Conservation (phyloP, 2,888 invertebrate genomes). For the Helleia helle region DNA sequence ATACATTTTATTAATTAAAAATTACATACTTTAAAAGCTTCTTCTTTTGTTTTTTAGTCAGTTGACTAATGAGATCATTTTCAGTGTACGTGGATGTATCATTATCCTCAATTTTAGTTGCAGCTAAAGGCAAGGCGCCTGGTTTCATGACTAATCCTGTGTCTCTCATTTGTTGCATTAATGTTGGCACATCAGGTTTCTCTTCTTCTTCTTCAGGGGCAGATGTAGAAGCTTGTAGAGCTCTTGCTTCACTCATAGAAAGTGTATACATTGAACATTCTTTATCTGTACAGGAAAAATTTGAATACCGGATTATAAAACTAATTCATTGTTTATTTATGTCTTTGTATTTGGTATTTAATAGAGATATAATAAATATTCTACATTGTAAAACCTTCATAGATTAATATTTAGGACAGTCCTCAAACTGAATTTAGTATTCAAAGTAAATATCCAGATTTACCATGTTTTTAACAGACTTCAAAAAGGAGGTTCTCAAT, state of each 20-base stretch:
- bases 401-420: too few relatives aligned
- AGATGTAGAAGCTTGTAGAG: slow-evolving; percentile 77
- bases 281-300: slow-evolving; percentile 78
- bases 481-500: too few relatives aligned
- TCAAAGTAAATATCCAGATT: too few relatives aligned
- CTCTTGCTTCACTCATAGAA: slow-evolving; percentile 87
- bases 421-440: too few relatives aligned
- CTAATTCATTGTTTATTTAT: too few relatives aligned
- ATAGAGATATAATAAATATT: too few relatives aligned
- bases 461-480: too few relatives aligned
- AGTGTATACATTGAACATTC: slow-evolving; percentile 95
- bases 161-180: slow-evolving; percentile 93
- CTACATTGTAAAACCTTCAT: too few relatives aligned
- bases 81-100: slow-evolving; percentile 76
- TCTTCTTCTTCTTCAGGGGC: slow-evolving; percentile 81
- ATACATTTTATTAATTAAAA: too few relatives aligned
- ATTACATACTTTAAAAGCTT: slow-evolving; percentile 88
- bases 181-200: slow-evolving; percentile 74
- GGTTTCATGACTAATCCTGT: slow-evolving; percentile 93
- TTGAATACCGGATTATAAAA: too few relatives aligned
- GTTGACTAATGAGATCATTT: slow-evolving; percentile 85
- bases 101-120: slow-evolving; percentile 74
- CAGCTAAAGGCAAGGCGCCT: slow-evolving; percentile 75
- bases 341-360: too few relatives aligned
- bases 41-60: slow-evolving; percentile 91